These are phyloP conservation scores for Orthonevra nobilis DNA, from an alignment of 2,888 invertebrate genomes.

Conservation along the genomic window DNA sequence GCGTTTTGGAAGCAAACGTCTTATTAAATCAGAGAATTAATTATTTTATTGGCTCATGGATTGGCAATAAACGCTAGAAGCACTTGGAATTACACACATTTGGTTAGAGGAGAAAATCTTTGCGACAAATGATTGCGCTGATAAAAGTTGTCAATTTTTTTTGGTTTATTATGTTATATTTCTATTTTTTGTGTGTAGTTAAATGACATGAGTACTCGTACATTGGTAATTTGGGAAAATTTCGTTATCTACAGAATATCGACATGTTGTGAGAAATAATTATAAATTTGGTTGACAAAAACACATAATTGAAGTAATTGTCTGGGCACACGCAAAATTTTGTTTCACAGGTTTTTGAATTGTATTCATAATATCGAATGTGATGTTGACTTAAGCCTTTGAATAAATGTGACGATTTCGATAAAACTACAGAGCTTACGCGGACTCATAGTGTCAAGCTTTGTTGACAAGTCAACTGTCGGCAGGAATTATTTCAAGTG, in stretches of 20 bases:
- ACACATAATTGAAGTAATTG: constrained; percentile 24
- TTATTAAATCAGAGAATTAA: constrained; percentile 62
- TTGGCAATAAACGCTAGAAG: constrained; percentile 55
- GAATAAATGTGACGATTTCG: too few species aligned
- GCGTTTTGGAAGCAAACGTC: constrained; percentile 12
- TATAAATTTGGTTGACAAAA: constrained; percentile 25
- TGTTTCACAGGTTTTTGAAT: too few species aligned
- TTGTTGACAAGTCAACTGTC: too few species aligned
- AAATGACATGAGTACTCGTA: not conserved
- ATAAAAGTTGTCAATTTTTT: constrained; percentile 6
- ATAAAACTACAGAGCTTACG: too few species aligned
- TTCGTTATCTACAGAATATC: constrained; percentile 2
- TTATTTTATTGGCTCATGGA: constrained; percentile 61
- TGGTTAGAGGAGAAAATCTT: constrained; percentile 4
- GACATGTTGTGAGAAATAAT: constrained; percentile 14
- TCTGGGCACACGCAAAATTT: too few species aligned
- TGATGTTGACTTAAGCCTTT: too few species aligned
- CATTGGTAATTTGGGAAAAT: constrained; percentile 12
- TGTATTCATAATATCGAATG: too few species aligned
- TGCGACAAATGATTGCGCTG: constrained; percentile 2
- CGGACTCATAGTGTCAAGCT: too few species aligned
- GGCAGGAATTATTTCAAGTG: too few species aligned
- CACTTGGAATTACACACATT: constrained; percentile 45
- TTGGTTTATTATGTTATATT: not conserved
- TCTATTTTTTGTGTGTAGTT: not conserved